A percentile compares a stretch with the other conserved stretches of the same genome.
Conservation (phyloP, 2,113 vertebrate genomes). For the Tachysurus fulvidraco region DNA sequence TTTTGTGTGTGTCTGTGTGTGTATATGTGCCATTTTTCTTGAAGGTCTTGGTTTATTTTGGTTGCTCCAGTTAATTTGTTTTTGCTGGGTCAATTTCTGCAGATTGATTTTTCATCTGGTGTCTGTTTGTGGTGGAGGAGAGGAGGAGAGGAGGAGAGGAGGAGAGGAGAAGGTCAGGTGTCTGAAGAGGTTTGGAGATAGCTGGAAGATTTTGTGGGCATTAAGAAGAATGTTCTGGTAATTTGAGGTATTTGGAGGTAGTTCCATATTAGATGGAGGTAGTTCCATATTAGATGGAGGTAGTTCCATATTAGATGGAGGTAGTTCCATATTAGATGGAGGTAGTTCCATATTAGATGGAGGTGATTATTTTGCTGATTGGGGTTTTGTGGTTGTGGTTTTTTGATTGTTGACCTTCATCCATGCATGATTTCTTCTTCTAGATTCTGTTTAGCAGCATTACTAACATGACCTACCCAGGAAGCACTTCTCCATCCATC, state of each 20-base stretch:
- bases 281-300: too few relatives aligned
- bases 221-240: too few relatives aligned
- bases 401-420: not conserved
- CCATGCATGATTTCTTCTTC: not conserved
- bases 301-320: too few relatives aligned
- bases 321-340: too few relatives aligned
- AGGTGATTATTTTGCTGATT: constrained; percentile 41
- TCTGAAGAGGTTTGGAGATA: constrained; percentile 55
- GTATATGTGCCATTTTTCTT: constrained; percentile 30
- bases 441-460: not conserved
- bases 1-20: not conserved
- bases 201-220: not conserved
- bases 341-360: not conserved
- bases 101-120: constrained; percentile 80
- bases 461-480: not conserved
- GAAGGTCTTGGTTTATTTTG: constrained; percentile 59
- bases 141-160: constrained; percentile 21
- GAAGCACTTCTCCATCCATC: not conserved
- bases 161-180: constrained; percentile 56
- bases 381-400: constrained; percentile 59
- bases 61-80: constrained; percentile 74
- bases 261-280: too few relatives aligned
- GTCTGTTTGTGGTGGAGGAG: not conserved
- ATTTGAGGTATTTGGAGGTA: too few relatives aligned
- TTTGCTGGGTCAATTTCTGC: constrained; percentile 72